These are phyloP conservation scores for Astur gentilis DNA, from an alignment of 2,113 vertebrate genomes.

Conservation along the genomic window DNA sequence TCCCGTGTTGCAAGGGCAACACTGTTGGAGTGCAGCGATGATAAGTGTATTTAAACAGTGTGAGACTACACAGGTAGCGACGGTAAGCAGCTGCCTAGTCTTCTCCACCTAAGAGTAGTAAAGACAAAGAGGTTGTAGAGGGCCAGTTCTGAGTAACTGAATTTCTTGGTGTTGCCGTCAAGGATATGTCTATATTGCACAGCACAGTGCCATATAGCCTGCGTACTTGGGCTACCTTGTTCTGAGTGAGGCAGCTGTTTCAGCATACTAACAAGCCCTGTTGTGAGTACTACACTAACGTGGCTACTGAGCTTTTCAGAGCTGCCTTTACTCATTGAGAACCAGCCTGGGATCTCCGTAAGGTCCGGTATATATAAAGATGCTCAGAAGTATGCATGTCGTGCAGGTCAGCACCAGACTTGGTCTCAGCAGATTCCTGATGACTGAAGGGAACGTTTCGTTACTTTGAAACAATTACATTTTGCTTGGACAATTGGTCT, in stretches of 20 bases:
- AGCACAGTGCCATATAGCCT: not conserved
- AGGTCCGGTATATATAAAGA: not conserved
- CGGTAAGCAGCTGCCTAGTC: not conserved
- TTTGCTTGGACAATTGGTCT: not conserved
- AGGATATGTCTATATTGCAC: not conserved
- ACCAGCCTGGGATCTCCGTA: not conserved
- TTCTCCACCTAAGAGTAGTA: not conserved
- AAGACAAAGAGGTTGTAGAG: not conserved
- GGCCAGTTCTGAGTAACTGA: not conserved
- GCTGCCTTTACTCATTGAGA: not conserved
- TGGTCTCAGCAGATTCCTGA: not conserved
- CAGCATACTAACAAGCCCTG: not conserved
- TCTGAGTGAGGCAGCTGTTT: not conserved
- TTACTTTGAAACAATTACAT: not conserved
- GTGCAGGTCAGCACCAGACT: not conserved
- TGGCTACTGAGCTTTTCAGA: not conserved
- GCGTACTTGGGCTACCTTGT: rapidly evolving
- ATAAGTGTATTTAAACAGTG: not conserved
- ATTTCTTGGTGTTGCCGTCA: not conserved
- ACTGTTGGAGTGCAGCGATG: not conserved
- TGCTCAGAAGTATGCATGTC: not conserved
- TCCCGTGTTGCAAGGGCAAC: not conserved
- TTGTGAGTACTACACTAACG: not conserved
- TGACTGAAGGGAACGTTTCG: not conserved
- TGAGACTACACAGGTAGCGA: rapidly evolving